Evolutionary conservation across 2,113 vertebrate species (phyloP).

Genomic region (Sphaerodactylus townsendi): DNA sequence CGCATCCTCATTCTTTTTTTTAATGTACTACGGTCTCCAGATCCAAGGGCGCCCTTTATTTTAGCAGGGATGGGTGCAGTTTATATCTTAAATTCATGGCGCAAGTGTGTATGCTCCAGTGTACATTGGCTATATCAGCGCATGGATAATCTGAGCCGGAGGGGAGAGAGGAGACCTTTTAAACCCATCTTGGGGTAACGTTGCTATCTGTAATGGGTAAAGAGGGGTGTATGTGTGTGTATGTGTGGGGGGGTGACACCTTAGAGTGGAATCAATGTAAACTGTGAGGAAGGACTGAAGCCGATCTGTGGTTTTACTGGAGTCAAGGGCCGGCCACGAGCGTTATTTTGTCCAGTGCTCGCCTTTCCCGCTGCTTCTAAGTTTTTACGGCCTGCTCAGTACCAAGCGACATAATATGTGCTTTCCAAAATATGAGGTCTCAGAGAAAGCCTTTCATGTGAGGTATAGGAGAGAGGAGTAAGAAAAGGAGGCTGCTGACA

Average conservation of each 20-base stretch:
- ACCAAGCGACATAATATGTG: slow-evolving; percentile 42
- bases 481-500: slow-evolving; percentile 60
- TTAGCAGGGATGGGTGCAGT: slow-evolving; percentile 19
- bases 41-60: slow-evolving; percentile 19
- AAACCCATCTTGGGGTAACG: background rate
- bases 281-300: background rate
- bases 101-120: slow-evolving; percentile 27
- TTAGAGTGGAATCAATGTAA: background rate
- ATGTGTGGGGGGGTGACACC: background rate
- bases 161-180: background rate
- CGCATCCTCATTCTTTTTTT: background rate
- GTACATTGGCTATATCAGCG: slow-evolving; percentile 45
- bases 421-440: slow-evolving; percentile 31
- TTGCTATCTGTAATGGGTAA: background rate
- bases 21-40: background rate
- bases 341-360: background rate
- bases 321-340: too few relatives aligned
- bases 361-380: background rate
- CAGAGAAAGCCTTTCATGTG: slow-evolving; percentile 55
- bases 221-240: background rate
- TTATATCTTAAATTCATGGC: slow-evolving; percentile 28
- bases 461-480: slow-evolving; percentile 48
- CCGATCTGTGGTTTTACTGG: background rate
- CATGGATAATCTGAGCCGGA: background rate
- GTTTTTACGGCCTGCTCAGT: background rate